Conservation (phyloP, 2,797 vertebrate genomes). For the Danio tinwini region DNA sequence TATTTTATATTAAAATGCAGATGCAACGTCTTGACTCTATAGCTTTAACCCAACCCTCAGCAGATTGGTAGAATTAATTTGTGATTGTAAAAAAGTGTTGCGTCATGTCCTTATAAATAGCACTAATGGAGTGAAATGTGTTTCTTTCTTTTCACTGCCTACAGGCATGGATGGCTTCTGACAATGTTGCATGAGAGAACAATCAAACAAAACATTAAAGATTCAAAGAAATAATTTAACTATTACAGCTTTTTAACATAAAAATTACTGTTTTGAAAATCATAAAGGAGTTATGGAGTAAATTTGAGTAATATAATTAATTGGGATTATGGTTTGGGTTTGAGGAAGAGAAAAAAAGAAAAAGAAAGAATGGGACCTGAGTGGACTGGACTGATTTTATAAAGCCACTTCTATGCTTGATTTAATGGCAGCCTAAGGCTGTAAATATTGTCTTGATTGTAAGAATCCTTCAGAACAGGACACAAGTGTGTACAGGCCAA, state of each 20-base stretch:
- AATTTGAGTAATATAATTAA: slow-evolving; percentile 1
- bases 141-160: slow-evolving; percentile 5
- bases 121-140: slow-evolving; percentile 13
- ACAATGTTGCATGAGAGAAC: slow-evolving; percentile 3
- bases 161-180: slow-evolving; percentile 1
- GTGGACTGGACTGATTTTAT: slow-evolving; percentile 49
- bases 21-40: background rate
- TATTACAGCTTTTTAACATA: background rate
- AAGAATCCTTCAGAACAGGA: slow-evolving; percentile 32
- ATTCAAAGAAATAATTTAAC: background rate
- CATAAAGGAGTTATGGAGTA: background rate
- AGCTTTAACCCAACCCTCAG: background rate
- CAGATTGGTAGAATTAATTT: background rate
- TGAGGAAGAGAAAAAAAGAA: background rate
- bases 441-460: slow-evolving; percentile 29
- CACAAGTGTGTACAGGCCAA: background rate
- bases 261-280: too few species aligned
- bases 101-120: background rate
- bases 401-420: slow-evolving; percentile 46
- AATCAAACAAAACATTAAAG: slow-evolving; percentile 6
- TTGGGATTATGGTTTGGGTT: background rate
- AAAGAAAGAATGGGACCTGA: background rate
- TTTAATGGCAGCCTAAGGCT: slow-evolving; percentile 58
- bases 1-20: background rate
- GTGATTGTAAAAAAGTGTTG: background rate